Evolutionary conservation across 2,888 invertebrate species (phyloP).

Genomic region (Drosophila mulleri): DNA sequence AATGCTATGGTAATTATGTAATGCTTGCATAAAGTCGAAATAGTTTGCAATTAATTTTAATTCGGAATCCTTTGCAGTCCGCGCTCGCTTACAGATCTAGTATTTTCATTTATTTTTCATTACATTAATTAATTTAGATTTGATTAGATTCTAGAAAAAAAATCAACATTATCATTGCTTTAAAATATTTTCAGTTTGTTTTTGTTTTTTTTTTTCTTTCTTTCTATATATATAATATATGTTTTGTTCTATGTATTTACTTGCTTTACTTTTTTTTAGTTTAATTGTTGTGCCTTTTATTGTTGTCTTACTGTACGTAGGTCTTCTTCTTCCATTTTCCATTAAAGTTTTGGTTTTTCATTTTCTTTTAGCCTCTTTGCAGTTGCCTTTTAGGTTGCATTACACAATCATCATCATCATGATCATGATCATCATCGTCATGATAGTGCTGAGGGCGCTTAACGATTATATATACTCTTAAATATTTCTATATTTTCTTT

Average conservation of each 20-base stretch:
- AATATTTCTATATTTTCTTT: conserved; percentile 1
- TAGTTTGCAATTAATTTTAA: conserved; percentile 57
- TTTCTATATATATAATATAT: conserved; percentile 5
- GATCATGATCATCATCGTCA: conserved; percentile 7
- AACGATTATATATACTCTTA: conserved; percentile 49
- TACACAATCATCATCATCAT: conserved; percentile 23
- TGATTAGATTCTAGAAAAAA: conserved; percentile 66
- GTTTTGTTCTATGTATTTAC: conserved; percentile 15
- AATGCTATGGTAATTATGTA: conserved; percentile 56
- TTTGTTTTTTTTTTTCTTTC: background rate
- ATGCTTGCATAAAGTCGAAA: conserved; percentile 67
- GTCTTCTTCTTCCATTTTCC: background rate
- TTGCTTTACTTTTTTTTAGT: conserved; percentile 10
- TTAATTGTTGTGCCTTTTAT: conserved; percentile 37
- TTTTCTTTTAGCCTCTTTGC: conserved; percentile 48
- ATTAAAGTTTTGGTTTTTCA: background rate
- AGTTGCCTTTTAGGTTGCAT: conserved; percentile 53
- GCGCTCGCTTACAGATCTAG: conserved; percentile 41
- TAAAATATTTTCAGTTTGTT: conserved; percentile 60
- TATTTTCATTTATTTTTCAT: conserved; percentile 26
- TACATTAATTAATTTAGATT: conserved; percentile 41
- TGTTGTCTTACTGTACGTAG: conserved; percentile 27
- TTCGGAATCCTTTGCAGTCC: conserved; percentile 35
- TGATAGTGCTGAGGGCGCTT: conserved; percentile 57
- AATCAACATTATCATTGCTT: conserved; percentile 62